These are phyloP conservation scores for Nephrotoma guestfalica DNA, from an alignment of 2,888 invertebrate species.

Conservation along the genomic window DNA sequence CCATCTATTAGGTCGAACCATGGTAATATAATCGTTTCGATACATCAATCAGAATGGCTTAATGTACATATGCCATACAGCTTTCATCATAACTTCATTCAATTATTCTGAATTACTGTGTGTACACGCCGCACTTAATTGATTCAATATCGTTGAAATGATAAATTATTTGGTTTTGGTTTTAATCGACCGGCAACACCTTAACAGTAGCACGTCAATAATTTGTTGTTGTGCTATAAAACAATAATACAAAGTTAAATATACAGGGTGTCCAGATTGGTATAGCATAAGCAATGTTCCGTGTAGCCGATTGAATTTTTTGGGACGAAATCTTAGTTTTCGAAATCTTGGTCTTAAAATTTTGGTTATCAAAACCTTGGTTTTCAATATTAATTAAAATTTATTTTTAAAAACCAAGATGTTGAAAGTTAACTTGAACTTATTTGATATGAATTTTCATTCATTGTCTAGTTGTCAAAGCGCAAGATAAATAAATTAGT, in stretches of 20 bases:
- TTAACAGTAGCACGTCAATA: not conserved
- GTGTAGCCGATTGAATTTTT: too few species aligned
- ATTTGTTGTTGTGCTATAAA: not conserved
- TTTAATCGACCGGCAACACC: not conserved
- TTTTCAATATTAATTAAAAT: too few species aligned
- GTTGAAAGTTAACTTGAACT: too few species aligned
- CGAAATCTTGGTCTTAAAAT: too few species aligned
- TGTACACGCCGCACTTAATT: not conserved
- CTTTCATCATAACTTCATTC: not conserved
- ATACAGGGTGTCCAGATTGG: too few species aligned
- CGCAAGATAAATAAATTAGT: too few species aligned
- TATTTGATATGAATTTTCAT: too few species aligned
- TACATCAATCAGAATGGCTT: not conserved
- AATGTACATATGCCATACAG: not conserved
- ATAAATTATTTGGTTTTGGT: not conserved
- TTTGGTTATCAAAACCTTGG: too few species aligned
- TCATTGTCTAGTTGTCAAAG: too few species aligned
- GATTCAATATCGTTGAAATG: not conserved
- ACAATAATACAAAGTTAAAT: not conserved
- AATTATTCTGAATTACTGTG: not conserved
- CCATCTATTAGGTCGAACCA: not conserved
- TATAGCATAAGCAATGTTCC: too few species aligned
- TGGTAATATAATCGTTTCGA: not conserved
- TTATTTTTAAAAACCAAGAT: too few species aligned
- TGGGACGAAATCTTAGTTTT: too few species aligned